Evolutionary conservation across 2,888 invertebrate genomes (phyloP), one percentile per base, ranked within the genome.

Genomic region (Neria commutata): DNA sequence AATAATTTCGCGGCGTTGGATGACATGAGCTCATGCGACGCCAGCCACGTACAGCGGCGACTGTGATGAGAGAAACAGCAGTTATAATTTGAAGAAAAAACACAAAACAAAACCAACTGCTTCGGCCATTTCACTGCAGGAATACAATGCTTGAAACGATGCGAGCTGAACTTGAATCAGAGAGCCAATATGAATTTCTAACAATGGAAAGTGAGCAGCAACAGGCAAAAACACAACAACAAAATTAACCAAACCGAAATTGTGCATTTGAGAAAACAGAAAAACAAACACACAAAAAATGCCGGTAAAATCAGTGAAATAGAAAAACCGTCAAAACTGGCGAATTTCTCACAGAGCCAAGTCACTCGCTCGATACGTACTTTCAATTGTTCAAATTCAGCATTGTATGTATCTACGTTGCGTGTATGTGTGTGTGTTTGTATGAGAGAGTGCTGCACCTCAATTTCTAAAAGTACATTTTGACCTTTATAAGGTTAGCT

Each of bases 401-500:
- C n/a, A n/a, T 14, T 24, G 26, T 17, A 11, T 23, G 25, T n/a
- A 48, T n/a, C 16, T 6, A 8, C 11, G 37, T 14, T 14, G 8
- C n/a, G 29, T 33, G 16, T 26, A 19, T 34, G 17, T 50, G 23
- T n/a, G 5, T 33, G 16, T 26, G 33, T 34, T 34, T 50, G 23
- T n/a, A 10, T 26, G 16, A 19, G n/a, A n/a, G n/a, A n/a, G n/a
- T n/a, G 24, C 47, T 47, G 42, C 45, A 53, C 42, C 45, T 53
- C 24, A 21, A 25, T 53, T 50, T 42, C 48, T n/a, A 34, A 40
- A 10, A 46, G 46, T 57, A 54, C 46, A 49, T 58, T 56, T 54
- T 59, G 59, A 56, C 56, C 60, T 61, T 33, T 59, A 49, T 26
- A 61, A 63, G 70, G 73, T 70, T 70, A 70, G 42, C 60, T 57